Evolutionary conservation across 2,888 invertebrate genomes (phyloP).

Genomic region (Diplolepis rosae): DNA sequence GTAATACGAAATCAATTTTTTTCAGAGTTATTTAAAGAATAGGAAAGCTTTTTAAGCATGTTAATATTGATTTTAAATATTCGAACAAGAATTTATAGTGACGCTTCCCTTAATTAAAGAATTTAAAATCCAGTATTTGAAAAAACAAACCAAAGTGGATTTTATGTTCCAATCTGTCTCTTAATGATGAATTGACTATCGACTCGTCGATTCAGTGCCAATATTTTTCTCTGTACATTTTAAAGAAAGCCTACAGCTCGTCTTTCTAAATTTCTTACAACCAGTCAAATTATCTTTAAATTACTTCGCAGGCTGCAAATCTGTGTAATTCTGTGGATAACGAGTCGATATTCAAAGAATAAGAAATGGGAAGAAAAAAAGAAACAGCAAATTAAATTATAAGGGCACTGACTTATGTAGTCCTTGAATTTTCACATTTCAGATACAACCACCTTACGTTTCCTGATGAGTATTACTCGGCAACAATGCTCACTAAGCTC

Average conservation of each 20-base stretch:
- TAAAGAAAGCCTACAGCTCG: neutral
- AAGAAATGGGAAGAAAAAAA: conserved; percentile 33
- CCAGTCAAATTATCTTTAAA: neutral
- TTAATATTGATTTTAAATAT: neutral
- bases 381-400: conserved; percentile 31
- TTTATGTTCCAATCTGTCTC: too few species aligned
- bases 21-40: too few species aligned
- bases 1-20: too few species aligned
- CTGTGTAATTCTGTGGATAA: conserved; percentile 42
- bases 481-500: conserved; percentile 64
- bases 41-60: too few species aligned
- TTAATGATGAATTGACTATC: neutral
- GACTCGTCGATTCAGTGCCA: conserved; percentile 6
- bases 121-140: too few species aligned
- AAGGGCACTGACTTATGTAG: conserved; percentile 57
- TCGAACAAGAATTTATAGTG: too few species aligned
- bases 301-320: conserved; percentile 33
- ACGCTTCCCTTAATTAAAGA: too few species aligned
- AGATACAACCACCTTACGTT: conserved; percentile 63
- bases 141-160: too few species aligned
- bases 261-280: neutral
- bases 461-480: conserved; percentile 62
- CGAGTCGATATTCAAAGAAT: conserved; percentile 43
- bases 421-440: conserved; percentile 67
- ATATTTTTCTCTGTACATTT: conserved; percentile 20